Evolutionary conservation across 23 tunicate species (phyloP), one percentile per base, ranked within the genome.

Genomic region (Halocynthia aurantium): DNA sequence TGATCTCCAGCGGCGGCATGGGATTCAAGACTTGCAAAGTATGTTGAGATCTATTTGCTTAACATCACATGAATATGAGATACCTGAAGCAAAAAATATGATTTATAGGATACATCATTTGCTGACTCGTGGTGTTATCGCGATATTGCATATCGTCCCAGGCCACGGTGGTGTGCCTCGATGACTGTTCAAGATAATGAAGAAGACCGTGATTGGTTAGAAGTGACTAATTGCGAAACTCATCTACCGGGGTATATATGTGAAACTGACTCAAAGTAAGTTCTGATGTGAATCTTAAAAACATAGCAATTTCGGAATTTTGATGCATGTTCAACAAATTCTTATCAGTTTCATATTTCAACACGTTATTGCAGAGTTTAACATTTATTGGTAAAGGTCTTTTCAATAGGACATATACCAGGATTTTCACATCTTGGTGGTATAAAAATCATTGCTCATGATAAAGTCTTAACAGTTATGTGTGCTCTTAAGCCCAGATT

Each of bases 91-190:
- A 31, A 31, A 31, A n/a, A 22, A 49, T 0, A 72, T 22, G 15
- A 17, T 57, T 13, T 57, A 57, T 18, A 57, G 51, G 10, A 40
- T 76, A 5, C 51, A 17, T 4, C 51, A 57, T 22, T 67, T 9
- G 96, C 85, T 5, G 96, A 89, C 49, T 77, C 88, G 31, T 50
- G 80, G 22, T 89, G 96, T 80, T 40, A 10, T 50, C 50, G 85
- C 55, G 73, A 87, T 13, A 88, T 88, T 11, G 76, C 82, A 31
- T 50, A n/a, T 1, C 44, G 55, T 52, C 81, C 96, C 6, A 68
- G 77, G 31, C 93, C 93, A 6, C 50, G 64, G 19, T 81, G 84
- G 87, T 84, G 96, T 50, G 85, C 54, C 22, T 61, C 85, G 6
- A 72, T 89, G 50, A 50, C 80, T 8, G 71, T 89, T 51, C 50